Percentiles rank a stretch among this genome's conserved stretches.
Evolutionary conservation across 1,140 invertebrate genomes (phyloP).

Genomic region (Rhopalosiphum padi): DNA sequence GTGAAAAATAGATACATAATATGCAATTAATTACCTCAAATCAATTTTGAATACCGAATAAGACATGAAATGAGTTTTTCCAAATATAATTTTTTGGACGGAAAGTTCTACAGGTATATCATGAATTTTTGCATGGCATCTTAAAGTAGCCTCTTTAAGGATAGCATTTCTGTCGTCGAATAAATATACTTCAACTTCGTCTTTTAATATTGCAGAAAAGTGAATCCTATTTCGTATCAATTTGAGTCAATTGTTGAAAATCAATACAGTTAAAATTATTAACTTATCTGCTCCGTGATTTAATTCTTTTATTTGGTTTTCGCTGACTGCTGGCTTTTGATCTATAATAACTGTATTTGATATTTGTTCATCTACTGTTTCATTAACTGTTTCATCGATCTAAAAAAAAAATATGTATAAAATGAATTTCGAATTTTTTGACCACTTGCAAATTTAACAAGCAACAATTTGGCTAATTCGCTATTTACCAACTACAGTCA

Average conservation of each 20-base stretch:
- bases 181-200: neutral
- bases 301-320: neutral
- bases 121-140: constrained; percentile 6
- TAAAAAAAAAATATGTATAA: neutral
- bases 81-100: constrained; percentile 36
- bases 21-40: constrained; percentile 5
- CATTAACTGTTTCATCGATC: neutral
- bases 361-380: neutral
- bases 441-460: neutral
- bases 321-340: neutral
- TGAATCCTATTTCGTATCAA: neutral
- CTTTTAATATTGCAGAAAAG: neutral
- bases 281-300: constrained; percentile 7
- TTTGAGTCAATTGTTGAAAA: neutral
- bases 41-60: constrained; percentile 34
- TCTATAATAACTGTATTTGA: neutral
- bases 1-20: neutral
- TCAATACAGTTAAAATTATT: neutral
- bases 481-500: neutral
- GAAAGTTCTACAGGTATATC: constrained; percentile 43
- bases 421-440: neutral
- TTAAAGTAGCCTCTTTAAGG: neutral
- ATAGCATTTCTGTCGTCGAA: neutral
- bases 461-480: neutral
- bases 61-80: constrained; percentile 11